phyloP scores from a whole-genome alignment of 2,797 vertebrate genomes.

The Chrysocyon brachyurus region DNA sequence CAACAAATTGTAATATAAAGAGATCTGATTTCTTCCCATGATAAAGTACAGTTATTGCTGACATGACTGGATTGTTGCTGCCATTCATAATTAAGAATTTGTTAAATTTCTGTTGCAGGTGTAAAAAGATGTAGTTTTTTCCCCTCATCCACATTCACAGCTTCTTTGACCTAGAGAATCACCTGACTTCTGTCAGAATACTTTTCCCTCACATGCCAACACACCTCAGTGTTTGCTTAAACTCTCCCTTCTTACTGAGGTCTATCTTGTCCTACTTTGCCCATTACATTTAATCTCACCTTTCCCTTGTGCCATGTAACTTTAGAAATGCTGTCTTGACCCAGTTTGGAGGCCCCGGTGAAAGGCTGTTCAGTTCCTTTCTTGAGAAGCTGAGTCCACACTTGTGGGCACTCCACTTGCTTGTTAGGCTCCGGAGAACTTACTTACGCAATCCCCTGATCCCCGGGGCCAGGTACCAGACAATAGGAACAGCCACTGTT shows the following conservation, averaged over 20 bases:
- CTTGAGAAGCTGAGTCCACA: not conserved
- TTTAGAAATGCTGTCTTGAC: not conserved
- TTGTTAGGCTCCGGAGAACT: not conserved
- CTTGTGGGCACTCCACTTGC: not conserved
- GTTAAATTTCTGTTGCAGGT: not conserved
- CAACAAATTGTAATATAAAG: not conserved
- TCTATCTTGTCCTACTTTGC: not conserved
- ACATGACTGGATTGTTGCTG: not conserved
- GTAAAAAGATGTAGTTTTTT: not conserved
- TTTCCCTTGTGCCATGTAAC: not conserved
- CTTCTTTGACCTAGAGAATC: not conserved
- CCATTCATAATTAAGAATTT: not conserved
- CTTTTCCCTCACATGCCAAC: not conserved
- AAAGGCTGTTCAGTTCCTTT: not conserved
- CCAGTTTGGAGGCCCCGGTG: not conserved
- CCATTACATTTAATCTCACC: not conserved
- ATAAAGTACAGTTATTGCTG: not conserved
- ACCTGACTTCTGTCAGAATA: not conserved
- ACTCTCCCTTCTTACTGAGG: not conserved
- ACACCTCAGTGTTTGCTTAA: not conserved
- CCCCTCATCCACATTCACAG: not conserved
- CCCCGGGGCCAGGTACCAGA: not conserved
- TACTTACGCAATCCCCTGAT: accelerated
- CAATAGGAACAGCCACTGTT: not conserved
- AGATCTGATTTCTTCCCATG: not conserved